Percentiles rank a stretch among this genome's conserved stretches.
phyloP scores from a whole-genome alignment of 1,140 invertebrate species.

The Ylistrum balloti region DNA sequence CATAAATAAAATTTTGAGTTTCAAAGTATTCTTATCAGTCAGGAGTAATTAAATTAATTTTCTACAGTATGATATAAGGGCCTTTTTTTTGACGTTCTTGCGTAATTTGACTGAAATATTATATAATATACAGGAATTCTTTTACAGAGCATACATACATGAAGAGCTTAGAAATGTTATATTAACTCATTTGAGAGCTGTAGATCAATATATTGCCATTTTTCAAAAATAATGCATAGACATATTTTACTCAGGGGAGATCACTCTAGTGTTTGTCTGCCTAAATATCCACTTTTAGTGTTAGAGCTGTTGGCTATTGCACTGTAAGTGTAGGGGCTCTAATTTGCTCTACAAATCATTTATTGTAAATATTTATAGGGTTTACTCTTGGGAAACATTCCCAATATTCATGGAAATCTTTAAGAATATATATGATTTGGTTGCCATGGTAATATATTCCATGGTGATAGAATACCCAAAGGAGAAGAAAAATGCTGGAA shows the following conservation, averaged over 20 bases:
- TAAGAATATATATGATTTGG: background rate
- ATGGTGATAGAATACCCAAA: background rate
- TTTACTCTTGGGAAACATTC: background rate
- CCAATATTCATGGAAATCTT: background rate
- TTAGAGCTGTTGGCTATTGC: background rate
- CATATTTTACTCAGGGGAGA: constrained; percentile 7
- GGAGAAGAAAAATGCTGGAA: background rate
- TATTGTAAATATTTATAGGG: constrained; percentile 1
- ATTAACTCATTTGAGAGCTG: background rate
- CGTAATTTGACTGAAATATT: background rate
- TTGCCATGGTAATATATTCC: constrained; percentile 4
- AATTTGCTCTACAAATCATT: constrained; percentile 22
- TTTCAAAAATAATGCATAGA: background rate
- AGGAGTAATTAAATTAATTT: no score
- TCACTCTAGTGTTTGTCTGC: background rate
- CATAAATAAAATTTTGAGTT: background rate
- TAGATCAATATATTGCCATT: background rate
- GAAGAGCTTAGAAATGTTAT: background rate
- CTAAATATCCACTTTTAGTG: background rate
- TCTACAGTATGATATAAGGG: no score
- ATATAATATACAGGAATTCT: background rate
- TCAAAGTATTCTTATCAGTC: background rate
- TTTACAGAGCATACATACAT: background rate
- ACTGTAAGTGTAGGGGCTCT: background rate
- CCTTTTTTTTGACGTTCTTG: no score